A percentile compares a stretch with the other conserved stretches of the same genome.
Evolutionary conservation across 2,113 vertebrate species (phyloP).

Genomic region (Chinchilla lanigera): DNA sequence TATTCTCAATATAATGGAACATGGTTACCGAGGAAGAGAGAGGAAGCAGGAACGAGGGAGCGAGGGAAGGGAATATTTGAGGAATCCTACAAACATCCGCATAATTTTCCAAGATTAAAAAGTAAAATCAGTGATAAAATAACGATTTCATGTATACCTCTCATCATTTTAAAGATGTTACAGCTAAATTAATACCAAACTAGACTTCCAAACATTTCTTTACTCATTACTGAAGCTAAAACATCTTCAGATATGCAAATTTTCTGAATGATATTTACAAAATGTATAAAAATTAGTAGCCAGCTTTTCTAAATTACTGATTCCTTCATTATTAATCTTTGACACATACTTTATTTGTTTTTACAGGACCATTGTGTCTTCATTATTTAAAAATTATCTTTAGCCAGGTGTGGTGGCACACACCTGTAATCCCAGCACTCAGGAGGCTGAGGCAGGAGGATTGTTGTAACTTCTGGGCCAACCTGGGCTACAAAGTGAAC

Average conservation of each 20-base stretch:
- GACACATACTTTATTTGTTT: not conserved
- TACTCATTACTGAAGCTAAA: conserved; percentile 5
- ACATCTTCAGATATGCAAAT: not conserved
- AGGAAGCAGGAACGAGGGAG: too few relatives aligned
- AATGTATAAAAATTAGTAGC: not conserved
- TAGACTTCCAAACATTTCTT: not conserved
- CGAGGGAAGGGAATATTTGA: not conserved
- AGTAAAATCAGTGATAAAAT: not conserved
- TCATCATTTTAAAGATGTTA: not conserved
- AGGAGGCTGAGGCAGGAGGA: too few relatives aligned
- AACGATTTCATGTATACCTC: not conserved
- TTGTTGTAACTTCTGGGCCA: too few relatives aligned
- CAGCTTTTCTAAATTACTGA: not conserved
- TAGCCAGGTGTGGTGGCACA: not conserved
- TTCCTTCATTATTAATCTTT: not conserved
- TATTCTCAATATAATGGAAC: not conserved
- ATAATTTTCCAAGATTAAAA: not conserved
- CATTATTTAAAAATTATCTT: not conserved
- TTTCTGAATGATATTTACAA: not conserved
- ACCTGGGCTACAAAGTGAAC: too few relatives aligned
- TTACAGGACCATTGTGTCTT: not conserved
- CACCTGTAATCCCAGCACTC: too few relatives aligned
- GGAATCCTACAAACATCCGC: not conserved
- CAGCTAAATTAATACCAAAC: not conserved
- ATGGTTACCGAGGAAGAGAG: not conserved